Evolutionary conservation across 1,140 invertebrate species (phyloP).

Genomic region (Drosophila setifemur): DNA sequence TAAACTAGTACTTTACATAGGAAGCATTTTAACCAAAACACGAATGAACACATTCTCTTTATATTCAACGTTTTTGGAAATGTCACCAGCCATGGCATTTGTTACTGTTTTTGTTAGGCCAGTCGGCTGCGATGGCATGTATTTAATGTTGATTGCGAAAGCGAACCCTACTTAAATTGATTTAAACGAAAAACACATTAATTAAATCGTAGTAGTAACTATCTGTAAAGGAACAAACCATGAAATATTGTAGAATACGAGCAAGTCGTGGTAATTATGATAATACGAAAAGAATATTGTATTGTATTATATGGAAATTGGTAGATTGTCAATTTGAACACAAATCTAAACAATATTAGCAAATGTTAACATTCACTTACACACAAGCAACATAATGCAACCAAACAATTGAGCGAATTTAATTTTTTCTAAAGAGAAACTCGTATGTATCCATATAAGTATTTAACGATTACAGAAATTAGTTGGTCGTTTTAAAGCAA

Average conservation of each 20-base stretch:
- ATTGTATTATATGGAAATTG: conserved; percentile 36
- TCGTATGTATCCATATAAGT: conserved; percentile 36
- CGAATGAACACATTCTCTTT: neutral
- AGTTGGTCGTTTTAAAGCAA: conserved; percentile 23
- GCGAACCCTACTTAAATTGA: neutral
- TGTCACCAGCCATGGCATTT: conserved; percentile 12
- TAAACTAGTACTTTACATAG: conserved; percentile 5
- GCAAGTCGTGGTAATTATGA: neutral
- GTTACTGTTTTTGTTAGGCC: conserved; percentile 38
- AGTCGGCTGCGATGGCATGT: neutral
- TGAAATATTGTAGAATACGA: conserved; percentile 15
- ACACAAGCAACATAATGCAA: conserved; percentile 32
- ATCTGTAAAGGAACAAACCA: conserved; percentile 18
- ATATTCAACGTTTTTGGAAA: conserved; percentile 15
- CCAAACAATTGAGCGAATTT: conserved; percentile 70
- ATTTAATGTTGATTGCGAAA: conserved; percentile 1
- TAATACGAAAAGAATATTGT: conserved; percentile 2
- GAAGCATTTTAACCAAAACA: neutral
- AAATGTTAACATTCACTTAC: conserved; percentile 51
- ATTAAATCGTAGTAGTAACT: neutral
- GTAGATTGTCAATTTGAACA: conserved; percentile 44
- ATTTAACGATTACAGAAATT: conserved; percentile 22
- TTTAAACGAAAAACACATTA: conserved; percentile 7
- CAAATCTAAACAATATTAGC: conserved; percentile 20
- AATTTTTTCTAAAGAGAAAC: conserved; percentile 61